Evolutionary conservation across 2,888 invertebrate species (phyloP).

Genomic region (Parnassius smintheus): DNA sequence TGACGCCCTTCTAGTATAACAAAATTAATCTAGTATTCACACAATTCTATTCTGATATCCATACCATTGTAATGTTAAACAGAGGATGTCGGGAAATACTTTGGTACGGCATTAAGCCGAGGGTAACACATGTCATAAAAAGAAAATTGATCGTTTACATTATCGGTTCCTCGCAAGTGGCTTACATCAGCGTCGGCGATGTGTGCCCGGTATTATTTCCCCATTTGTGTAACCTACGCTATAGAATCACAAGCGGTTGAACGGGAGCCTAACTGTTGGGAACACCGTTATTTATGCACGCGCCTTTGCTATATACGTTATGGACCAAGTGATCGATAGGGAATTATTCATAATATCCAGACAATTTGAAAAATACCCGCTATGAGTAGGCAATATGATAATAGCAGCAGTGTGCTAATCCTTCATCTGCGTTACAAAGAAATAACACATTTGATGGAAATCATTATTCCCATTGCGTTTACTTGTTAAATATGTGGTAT

Average conservation of each 20-base stretch:
- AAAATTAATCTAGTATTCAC: neutral
- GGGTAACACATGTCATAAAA: conserved; percentile 29
- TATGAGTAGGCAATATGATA: too few relatives aligned
- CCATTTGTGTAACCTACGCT: conserved; percentile 54
- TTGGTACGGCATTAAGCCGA: neutral
- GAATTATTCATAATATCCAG: too few relatives aligned
- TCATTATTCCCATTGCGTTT: too few relatives aligned
- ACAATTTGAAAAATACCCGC: too few relatives aligned
- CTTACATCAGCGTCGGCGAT: conserved; percentile 36
- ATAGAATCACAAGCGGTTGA: conserved; percentile 46
- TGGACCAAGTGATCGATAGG: too few relatives aligned
- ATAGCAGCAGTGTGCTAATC: too few relatives aligned
- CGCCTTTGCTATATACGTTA: conserved; percentile 23
- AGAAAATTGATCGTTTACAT: conserved; percentile 39
- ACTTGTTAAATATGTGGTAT: too few relatives aligned
- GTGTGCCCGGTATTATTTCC: conserved; percentile 51
- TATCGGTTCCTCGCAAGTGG: conserved; percentile 38
- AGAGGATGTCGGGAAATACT: conserved; percentile 4
- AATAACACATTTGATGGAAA: too few relatives aligned
- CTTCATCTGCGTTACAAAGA: too few relatives aligned
- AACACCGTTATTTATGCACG: conserved; percentile 46
- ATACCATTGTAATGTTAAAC: neutral
- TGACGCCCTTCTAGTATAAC: too few relatives aligned
- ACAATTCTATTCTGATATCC: neutral
- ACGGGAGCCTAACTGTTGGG: conserved; percentile 51